Evolutionary conservation across 2,888 invertebrate genomes (phyloP).

Genomic region (Tenthredo livida): DNA sequence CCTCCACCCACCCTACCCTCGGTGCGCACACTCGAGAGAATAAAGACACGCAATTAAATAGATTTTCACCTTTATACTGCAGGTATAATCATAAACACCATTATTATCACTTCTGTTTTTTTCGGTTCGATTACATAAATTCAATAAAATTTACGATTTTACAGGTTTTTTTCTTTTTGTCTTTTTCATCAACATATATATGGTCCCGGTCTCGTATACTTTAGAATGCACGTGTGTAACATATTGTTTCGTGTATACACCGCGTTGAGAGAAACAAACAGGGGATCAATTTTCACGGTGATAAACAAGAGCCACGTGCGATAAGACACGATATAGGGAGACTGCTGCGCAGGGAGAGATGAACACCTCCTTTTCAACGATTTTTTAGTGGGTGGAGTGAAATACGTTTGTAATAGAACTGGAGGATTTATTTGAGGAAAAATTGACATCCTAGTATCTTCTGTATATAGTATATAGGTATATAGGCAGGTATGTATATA

Average conservation of each 20-base stretch:
- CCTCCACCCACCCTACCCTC: neutral
- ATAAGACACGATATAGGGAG: neutral
- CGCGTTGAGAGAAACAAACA: conserved; percentile 17
- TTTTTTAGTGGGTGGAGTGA: neutral
- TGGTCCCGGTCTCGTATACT: no score
- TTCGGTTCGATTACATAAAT: no score
- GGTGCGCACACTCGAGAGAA: neutral
- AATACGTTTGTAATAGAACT: neutral
- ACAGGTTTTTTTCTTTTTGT: no score
- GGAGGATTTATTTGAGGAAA: no score
- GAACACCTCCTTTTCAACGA: neutral
- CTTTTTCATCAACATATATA: no score
- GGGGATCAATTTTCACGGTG: conserved; percentile 25
- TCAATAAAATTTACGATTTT: no score
- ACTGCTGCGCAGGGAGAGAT: neutral
- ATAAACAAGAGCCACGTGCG: conserved; percentile 32
- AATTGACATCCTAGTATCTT: no score
- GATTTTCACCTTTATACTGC: neutral
- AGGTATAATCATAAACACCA: neutral
- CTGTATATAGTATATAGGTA: no score
- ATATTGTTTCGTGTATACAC: neutral
- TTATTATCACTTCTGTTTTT: neutral
- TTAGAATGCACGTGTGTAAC: neutral
- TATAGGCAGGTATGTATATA: no score
- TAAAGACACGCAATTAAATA: conserved; percentile 3